A percentile compares a stretch with the other conserved stretches of the same genome.
Conservation (phyloP, 23 tunicate genomes). For the Halocynthia roretzi region DNA sequence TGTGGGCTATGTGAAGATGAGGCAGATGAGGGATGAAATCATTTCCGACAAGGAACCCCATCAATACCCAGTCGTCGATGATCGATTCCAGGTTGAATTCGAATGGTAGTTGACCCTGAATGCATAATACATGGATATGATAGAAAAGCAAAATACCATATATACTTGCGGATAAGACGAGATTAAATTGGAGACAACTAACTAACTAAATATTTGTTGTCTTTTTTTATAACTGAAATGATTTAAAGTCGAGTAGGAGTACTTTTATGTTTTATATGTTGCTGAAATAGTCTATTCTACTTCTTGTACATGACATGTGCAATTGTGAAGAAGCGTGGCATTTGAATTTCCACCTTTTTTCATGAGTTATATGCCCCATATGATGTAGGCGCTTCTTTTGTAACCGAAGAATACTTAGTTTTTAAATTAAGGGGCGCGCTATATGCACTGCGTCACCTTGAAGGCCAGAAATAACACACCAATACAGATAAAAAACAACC, state of each 20-base stretch:
- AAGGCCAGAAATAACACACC: not conserved
- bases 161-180: not conserved
- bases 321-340: too few species aligned
- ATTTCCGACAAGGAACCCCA: constrained; percentile 98
- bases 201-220: not conserved
- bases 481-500: constrained; percentile 19
- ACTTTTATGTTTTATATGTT: too few species aligned
- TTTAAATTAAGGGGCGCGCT: too few species aligned
- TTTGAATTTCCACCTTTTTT: too few species aligned
- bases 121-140: not conserved
- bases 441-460: too few species aligned
- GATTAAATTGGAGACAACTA: not conserved
- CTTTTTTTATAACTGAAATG: not conserved
- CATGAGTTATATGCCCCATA: too few species aligned
- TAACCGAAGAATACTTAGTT: too few species aligned
- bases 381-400: too few species aligned
- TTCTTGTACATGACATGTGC: too few species aligned
- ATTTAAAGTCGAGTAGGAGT: too few species aligned
- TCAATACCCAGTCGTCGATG: constrained; percentile 96
- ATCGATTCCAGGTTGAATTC: constrained; percentile 71
- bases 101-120: constrained; percentile 52
- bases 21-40: constrained; percentile 99
- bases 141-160: not conserved
- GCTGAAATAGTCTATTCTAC: too few species aligned
- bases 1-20: constrained; percentile 69